phyloP scores from a whole-genome alignment of 2,113 vertebrate genomes.

The Phylloscopus trochiloides region DNA sequence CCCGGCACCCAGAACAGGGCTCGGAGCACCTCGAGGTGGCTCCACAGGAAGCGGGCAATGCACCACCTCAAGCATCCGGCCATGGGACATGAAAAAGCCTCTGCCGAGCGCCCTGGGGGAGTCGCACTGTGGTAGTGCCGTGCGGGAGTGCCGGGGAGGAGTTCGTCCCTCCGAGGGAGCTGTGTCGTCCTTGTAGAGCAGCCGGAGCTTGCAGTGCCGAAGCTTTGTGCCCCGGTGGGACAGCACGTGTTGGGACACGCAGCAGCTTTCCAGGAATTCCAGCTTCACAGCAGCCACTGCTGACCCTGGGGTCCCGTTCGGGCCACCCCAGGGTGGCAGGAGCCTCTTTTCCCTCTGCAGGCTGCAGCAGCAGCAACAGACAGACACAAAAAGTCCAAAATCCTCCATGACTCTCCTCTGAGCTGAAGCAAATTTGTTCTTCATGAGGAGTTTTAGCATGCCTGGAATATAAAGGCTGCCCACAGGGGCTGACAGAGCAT shows the following conservation, averaged over 20 bases:
- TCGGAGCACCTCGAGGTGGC: no score
- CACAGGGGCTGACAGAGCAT: neutral
- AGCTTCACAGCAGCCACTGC: no score
- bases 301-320: accelerated
- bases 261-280: neutral
- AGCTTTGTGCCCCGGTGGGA: accelerated
- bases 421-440: neutral
- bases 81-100: accelerated
- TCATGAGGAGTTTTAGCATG: neutral
- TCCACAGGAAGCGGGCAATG: no score
- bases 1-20: neutral
- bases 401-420: neutral
- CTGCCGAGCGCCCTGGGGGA: accelerated
- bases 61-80: neutral
- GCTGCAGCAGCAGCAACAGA: neutral
- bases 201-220: accelerated
- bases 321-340: neutral
- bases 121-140: accelerated
- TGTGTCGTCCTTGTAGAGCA: accelerated
- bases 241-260: accelerated
- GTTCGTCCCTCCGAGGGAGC: accelerated
- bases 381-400: neutral
- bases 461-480: neutral
- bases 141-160: accelerated
- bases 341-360: neutral